Percentiles rank a stretch among this genome's conserved stretches.
Evolutionary conservation across 2,888 invertebrate species (phyloP).

Genomic region (Drosophila pullipes): DNA sequence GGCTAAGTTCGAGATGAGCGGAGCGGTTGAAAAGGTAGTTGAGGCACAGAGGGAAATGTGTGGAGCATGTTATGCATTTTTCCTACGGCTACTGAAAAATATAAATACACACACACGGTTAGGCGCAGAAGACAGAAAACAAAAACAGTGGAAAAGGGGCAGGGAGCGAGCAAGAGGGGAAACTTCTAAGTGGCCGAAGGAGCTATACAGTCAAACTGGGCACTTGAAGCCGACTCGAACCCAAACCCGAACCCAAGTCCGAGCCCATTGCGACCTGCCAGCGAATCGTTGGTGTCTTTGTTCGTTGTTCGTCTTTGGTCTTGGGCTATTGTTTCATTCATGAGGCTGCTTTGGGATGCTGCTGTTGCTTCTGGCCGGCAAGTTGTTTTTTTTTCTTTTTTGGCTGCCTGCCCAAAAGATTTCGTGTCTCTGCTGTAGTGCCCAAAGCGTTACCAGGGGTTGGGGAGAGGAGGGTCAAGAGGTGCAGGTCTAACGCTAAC

Average conservation of each 20-base stretch:
- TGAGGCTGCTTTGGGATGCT: slow-evolving; percentile 56
- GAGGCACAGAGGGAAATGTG: slow-evolving; percentile 10
- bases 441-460: slow-evolving; percentile 38
- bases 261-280: slow-evolving; percentile 17
- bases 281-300: slow-evolving; percentile 24
- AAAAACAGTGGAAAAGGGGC: slow-evolving; percentile 15
- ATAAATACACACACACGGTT: slow-evolving; percentile 22
- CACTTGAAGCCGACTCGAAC: slow-evolving; percentile 54
- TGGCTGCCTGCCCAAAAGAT: slow-evolving; percentile 46
- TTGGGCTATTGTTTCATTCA: slow-evolving; percentile 76
- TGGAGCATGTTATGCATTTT: slow-evolving; percentile 71
- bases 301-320: slow-evolving; percentile 30
- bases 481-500: slow-evolving; percentile 53
- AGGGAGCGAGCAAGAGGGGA: slow-evolving; percentile 2
- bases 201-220: slow-evolving; percentile 64
- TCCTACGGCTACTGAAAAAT: slow-evolving; percentile 79
- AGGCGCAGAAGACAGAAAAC: slow-evolving; percentile 6
- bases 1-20: slow-evolving; percentile 18
- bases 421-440: slow-evolving; percentile 51
- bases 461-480: slow-evolving; percentile 7
- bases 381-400: slow-evolving; percentile 28
- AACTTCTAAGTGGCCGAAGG: slow-evolving; percentile 70
- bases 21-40: background rate
- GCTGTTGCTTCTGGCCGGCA: slow-evolving; percentile 24
- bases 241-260: background rate